Evolutionary conservation across 2,797 vertebrate species (phyloP).

Genomic region (Pelodytes ibericus): DNA sequence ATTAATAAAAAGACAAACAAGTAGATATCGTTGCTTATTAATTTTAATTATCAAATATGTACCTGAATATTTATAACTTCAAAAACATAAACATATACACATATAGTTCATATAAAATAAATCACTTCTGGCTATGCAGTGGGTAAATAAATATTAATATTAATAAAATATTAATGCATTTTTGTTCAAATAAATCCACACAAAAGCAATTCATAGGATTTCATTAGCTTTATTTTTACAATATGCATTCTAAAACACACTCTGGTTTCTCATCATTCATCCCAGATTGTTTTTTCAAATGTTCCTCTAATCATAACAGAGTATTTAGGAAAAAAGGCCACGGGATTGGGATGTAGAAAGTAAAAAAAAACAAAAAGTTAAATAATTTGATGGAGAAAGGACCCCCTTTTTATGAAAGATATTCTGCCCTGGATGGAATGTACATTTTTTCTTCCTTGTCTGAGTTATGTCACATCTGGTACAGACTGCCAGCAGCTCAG

Average conservation of each 20-base stretch:
- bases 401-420: conserved; percentile 42
- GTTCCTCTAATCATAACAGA: conserved; percentile 3
- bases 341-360: conserved; percentile 17
- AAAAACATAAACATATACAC: too few relatives aligned
- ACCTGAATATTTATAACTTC: too few relatives aligned
- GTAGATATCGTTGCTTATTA: too few relatives aligned
- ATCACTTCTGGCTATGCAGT: too few relatives aligned
- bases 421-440: conserved; percentile 50
- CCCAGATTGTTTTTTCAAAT: background rate
- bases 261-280: conserved; percentile 5
- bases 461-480: conserved; percentile 57
- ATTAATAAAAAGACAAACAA: too few relatives aligned
- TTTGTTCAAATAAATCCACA: too few relatives aligned
- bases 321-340: conserved; percentile 16
- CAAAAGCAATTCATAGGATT: background rate
- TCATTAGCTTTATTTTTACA: background rate
- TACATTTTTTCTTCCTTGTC: conserved; percentile 49
- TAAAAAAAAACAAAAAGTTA: conserved; percentile 12
- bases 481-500: conserved; percentile 54
- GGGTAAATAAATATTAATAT: too few relatives aligned
- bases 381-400: conserved; percentile 22
- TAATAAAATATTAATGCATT: too few relatives aligned
- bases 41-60: too few relatives aligned
- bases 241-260: background rate
- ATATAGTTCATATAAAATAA: too few relatives aligned